A percentile compares a stretch with the other conserved stretches of the same genome.
Conservation (phyloP, 2,888 invertebrate species). For the Andrena dorsata region DNA sequence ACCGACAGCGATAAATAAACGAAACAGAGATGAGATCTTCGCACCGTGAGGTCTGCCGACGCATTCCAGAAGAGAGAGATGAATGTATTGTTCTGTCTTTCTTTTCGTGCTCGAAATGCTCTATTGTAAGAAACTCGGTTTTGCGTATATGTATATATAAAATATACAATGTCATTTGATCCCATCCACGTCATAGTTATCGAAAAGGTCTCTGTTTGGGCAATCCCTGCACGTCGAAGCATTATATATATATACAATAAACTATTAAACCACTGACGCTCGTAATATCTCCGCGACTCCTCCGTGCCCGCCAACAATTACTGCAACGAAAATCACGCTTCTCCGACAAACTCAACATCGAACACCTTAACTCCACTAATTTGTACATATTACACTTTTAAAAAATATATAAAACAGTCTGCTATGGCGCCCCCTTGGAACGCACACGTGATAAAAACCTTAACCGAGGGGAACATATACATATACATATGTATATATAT, state of each 20-base stretch:
- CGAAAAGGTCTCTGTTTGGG: slow-evolving; percentile 13
- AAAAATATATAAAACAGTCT: slow-evolving; percentile 57
- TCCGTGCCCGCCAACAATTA: background rate
- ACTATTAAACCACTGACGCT: slow-evolving; percentile 17
- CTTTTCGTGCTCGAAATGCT: background rate
- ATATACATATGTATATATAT: background rate
- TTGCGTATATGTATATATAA: slow-evolving; percentile 7
- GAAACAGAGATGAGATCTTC: slow-evolving; percentile 24
- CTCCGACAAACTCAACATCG: slow-evolving; percentile 28
- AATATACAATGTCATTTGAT: slow-evolving; percentile 22
- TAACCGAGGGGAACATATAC: slow-evolving; percentile 28
- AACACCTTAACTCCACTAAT: slow-evolving; percentile 42
- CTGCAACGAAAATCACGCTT: background rate
- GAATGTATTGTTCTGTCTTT: background rate
- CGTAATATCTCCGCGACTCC: background rate
- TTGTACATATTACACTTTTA: slow-evolving; percentile 46
- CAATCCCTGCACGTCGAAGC: slow-evolving; percentile 1
- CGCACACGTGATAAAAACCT: slow-evolving; percentile 34
- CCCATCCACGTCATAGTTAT: slow-evolving; percentile 11
- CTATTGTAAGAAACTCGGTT: background rate
- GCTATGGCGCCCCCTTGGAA: slow-evolving; percentile 59
- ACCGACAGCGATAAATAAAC: slow-evolving; percentile 28
- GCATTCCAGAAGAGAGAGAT: background rate
- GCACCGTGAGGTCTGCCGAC: background rate
- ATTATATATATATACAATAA: slow-evolving; percentile 50